phyloP scores from a whole-genome alignment of 2,888 invertebrate species.

The Ophioninae sp. region DNA sequence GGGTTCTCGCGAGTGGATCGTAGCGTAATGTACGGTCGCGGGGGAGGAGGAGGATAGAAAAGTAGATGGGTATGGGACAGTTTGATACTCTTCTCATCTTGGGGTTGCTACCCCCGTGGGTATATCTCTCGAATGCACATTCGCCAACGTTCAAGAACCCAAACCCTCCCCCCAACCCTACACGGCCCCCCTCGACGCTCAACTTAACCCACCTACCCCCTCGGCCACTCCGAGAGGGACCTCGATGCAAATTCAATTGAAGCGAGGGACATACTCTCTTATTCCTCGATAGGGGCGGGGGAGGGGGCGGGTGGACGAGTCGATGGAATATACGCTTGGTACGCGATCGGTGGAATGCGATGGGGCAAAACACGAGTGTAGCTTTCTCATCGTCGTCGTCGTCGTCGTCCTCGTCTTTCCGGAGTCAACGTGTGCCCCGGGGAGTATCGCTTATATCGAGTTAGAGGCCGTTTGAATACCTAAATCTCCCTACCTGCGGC shows the following conservation, averaged over 20 bases:
- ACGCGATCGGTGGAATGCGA: conserved; percentile 29
- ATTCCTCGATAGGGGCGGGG: conserved; percentile 60
- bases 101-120: conserved; percentile 53
- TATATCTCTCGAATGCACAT: conserved; percentile 56
- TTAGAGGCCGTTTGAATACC: conserved; percentile 80
- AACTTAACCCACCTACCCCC: conserved; percentile 1
- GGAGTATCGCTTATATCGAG: conserved; percentile 79
- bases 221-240: conserved; percentile 58
- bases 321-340: conserved; percentile 35
- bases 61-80: conserved; percentile 48
- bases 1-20: not conserved
- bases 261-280: conserved; percentile 68
- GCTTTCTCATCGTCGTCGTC: conserved; percentile 62
- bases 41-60: not conserved
- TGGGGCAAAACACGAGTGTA: not conserved
- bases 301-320: not conserved
- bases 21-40: too few relatives aligned
- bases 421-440: conserved; percentile 68
- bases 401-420: conserved; percentile 54
- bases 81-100: conserved; percentile 60
- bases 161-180: not conserved
- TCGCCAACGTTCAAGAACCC: not conserved
- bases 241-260: conserved; percentile 78
- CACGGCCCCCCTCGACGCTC: not conserved
- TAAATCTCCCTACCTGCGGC: conserved; percentile 54